Conservation (phyloP, 1,140 invertebrate genomes). For the Neocloeon triangulifer region DNA sequence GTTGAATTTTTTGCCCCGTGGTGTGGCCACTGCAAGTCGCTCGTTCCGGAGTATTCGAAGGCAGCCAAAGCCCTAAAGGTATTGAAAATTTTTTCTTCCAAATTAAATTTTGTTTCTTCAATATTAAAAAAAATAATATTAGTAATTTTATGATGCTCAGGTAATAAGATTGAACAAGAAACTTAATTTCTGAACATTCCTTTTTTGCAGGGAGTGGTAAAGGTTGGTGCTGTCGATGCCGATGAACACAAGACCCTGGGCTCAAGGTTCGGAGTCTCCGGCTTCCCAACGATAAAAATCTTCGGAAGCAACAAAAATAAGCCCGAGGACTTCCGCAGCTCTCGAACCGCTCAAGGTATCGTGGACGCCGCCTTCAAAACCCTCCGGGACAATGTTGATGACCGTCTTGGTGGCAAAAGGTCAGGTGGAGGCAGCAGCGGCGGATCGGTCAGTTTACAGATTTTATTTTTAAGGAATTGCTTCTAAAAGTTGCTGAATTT, state of each 20-base stretch:
- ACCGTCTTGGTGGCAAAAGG: slow-evolving; percentile 34
- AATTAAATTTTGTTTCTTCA: not conserved
- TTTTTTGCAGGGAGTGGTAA: slow-evolving; percentile 54
- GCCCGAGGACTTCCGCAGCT: slow-evolving; percentile 69
- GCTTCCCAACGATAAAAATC: slow-evolving; percentile 94
- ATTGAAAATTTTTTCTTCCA: slow-evolving; percentile 5
- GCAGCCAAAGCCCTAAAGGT: slow-evolving; percentile 70
- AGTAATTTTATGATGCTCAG: no score
- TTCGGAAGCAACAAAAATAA: slow-evolving; percentile 73
- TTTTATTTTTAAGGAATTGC: slow-evolving; percentile 1
- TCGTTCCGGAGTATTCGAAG: slow-evolving; percentile 75
- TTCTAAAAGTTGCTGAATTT: slow-evolving; percentile 1
- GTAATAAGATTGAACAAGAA: no score
- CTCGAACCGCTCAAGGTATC: slow-evolving; percentile 62
- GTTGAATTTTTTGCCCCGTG: slow-evolving; percentile 91
- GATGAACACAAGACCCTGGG: slow-evolving; percentile 70
- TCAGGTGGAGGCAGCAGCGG: slow-evolving; percentile 14
- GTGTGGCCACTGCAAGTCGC: slow-evolving; percentile 67
- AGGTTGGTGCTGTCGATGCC: slow-evolving; percentile 83
- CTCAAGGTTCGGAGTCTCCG: slow-evolving; percentile 57
- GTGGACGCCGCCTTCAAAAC: slow-evolving; percentile 61
- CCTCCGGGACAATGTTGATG: slow-evolving; percentile 40
- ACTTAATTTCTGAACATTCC: slow-evolving; percentile 4
- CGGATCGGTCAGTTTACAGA: slow-evolving; percentile 6
- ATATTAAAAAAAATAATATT: no score